Evolutionary conservation across 2,113 vertebrate genomes (phyloP).

Genomic region (Pholis gunnellus): DNA sequence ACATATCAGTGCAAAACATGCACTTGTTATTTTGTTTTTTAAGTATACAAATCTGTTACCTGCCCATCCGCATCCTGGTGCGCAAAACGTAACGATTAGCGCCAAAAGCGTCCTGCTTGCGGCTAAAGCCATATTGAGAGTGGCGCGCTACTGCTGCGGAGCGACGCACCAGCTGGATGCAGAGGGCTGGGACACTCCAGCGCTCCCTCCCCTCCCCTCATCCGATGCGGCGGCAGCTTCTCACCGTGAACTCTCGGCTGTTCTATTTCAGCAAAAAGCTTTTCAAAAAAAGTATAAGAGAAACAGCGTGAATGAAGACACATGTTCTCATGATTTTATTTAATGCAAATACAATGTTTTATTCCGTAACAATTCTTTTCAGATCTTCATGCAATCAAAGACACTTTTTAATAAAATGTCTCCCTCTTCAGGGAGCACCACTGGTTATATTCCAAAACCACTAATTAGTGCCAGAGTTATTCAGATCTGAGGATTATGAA

Average conservation of each 20-base stretch:
- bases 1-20: not conserved
- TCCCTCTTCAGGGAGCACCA: conserved; percentile 68
- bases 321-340: not conserved
- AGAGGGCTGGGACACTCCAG: conserved; percentile 62
- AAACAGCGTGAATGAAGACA: not conserved
- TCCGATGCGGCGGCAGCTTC: conserved; percentile 13
- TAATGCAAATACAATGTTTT: not conserved
- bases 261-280: not conserved
- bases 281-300: not conserved
- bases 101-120: conserved; percentile 82
- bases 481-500: not conserved
- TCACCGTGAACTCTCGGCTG: not conserved
- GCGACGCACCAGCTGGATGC: conserved; percentile 72
- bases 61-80: conserved; percentile 75
- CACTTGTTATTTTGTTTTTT: conserved; percentile 35
- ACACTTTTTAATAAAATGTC: conserved; percentile 27
- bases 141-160: conserved; percentile 69
- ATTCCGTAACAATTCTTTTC: not conserved
- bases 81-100: conserved; percentile 80
- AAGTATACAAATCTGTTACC: conserved; percentile 71
- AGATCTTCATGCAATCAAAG: not conserved
- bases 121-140: conserved; percentile 81
- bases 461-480: not conserved
- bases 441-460: not conserved
- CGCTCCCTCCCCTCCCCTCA: conserved; percentile 8